Base-by-base conservation (phyloP, 2,113 vertebrate species). In the Poecile atricapillus region DNA sequence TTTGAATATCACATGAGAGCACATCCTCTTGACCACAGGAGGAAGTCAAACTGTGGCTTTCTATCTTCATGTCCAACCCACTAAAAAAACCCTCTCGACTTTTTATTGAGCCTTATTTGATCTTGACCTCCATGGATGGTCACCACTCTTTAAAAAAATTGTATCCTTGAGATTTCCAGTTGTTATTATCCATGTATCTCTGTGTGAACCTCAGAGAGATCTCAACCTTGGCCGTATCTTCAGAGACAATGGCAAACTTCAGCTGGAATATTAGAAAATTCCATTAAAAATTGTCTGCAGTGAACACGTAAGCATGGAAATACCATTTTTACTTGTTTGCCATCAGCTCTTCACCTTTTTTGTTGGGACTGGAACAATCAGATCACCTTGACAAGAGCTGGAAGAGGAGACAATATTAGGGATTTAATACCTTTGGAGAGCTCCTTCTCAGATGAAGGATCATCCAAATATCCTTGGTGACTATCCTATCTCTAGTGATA, bases 11-110 rank as follows among this genome's bases (percentile, higher is more conserved):
- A 43, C 21, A 25, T 9, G 9, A 85, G 7, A 49, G 3, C 13
- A 16, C 10, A n/a, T 24, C 58, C 67, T 68, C 71, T 83, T 47
- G 44, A 68, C 49, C 53, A 65, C 16, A 37, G n/a, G 24, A 69
- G 11, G 16, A 92, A 77, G 28, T 20, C 62, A 83, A 4, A 33
- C 24, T 56, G 39, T 31, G 41, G 7, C 22, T 75, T 87, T 80
- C 24, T 24, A 4, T 65, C 49, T 80, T 69, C 37, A 11, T 60
- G 27, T 33, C 24, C 73, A 83, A 56, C 7, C 17, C 30, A 23
- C 9, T 3, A 22, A 75, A 94, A 69, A 44, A 7, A 0, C 0
- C 10, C 9, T 71, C 27, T 22, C 27, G n/a, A 9, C 25, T 58
- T 12, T 74, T 55, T 56, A 46, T 23, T 64, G 67, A 70, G 20